These are phyloP conservation scores for Drosophila stalkeri DNA, from an alignment of 2,888 invertebrate genomes.

Conservation along the genomic window DNA sequence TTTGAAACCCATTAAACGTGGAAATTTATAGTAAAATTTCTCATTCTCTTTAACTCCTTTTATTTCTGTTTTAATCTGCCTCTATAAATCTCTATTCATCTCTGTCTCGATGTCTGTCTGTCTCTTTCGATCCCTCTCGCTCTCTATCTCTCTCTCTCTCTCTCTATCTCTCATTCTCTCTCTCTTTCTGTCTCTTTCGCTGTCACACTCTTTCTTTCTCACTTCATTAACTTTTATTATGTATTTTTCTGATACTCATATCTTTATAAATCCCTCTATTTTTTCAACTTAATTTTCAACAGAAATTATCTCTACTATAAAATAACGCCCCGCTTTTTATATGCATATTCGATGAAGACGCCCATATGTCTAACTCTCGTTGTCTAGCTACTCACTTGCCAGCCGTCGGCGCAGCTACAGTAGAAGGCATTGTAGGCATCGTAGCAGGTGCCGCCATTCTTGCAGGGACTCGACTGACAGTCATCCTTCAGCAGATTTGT, in stretches of 20 bases:
- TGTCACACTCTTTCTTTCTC: not conserved
- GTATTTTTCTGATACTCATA: not conserved
- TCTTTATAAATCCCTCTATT: not conserved
- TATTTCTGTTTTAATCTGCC: too few species aligned
- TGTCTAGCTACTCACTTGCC: conserved; percentile 85
- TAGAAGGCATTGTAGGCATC: conserved; percentile 90
- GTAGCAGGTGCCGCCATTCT: conserved; percentile 93
- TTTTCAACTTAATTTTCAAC: not conserved
- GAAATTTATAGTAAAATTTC: too few species aligned
- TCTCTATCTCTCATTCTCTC: not conserved
- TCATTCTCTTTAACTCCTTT: too few species aligned
- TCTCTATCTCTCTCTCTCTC: not conserved
- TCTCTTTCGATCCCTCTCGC: not conserved
- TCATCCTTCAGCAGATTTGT: conserved; percentile 56
- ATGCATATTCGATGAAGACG: conserved; percentile 17
- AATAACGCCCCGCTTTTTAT: conserved; percentile 1
- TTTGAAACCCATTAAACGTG: too few species aligned
- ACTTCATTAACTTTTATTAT: too few species aligned
- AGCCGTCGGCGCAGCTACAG: conserved; percentile 91
- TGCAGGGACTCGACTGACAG: conserved; percentile 88
- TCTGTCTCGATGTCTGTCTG: too few species aligned
- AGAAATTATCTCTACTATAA: not conserved
- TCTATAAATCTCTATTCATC: too few species aligned
- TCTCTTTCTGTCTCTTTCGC: not conserved
- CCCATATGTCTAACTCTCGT: conserved; percentile 21